Evolutionary conservation across 2,888 invertebrate genomes (phyloP), one percentile per base, ranked within the genome.

Genomic region (Zhengitettix transpicula): DNA sequence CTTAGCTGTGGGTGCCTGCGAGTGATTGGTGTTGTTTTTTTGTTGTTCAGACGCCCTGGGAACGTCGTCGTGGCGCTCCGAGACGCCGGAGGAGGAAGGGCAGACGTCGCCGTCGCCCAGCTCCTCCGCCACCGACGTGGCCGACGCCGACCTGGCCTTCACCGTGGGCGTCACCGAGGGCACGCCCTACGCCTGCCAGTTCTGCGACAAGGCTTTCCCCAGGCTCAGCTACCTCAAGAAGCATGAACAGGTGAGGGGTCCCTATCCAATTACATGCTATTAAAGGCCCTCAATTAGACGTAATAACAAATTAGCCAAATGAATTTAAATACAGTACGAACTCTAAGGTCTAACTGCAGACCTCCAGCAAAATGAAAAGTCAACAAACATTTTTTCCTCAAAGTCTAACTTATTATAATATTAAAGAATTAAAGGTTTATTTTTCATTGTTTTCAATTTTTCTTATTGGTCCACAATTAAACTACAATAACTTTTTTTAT

Each of bases 211-310:
- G 73, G 89, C 91, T 66, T 93, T 92, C 75, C 87, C 91, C 16
- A 81, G 90, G 67, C 83, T 88, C 66, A 87, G 87, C 65, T 88
- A 89, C 72, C 81, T 93, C 67, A 90, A 90, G 76, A 87, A 90
- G 75, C 93, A 93, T 79, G 90, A 93, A 75, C 92, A 92, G 87
- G 92, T 92, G n/a, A n/a, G n/a, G n/a, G n/a, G n/a, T n/a, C n/a
- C n/a, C n/a, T n/a, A n/a, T n/a, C n/a, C n/a, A n/a, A n/a, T n/a
- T n/a, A n/a, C n/a, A n/a, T n/a, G n/a, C n/a, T n/a, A n/a, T n/a
- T n/a, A n/a, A n/a, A n/a, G n/a, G n/a, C n/a, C n/a, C n/a, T n/a
- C n/a, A n/a, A n/a, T n/a, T n/a, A n/a, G n/a, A n/a, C n/a, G n/a
- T n/a, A n/a, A n/a, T n/a, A n/a, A n/a, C n/a, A n/a, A n/a, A n/a